Base-by-base conservation (phyloP, 2,113 vertebrate species). In the Odontesthes bonariensis region DNA sequence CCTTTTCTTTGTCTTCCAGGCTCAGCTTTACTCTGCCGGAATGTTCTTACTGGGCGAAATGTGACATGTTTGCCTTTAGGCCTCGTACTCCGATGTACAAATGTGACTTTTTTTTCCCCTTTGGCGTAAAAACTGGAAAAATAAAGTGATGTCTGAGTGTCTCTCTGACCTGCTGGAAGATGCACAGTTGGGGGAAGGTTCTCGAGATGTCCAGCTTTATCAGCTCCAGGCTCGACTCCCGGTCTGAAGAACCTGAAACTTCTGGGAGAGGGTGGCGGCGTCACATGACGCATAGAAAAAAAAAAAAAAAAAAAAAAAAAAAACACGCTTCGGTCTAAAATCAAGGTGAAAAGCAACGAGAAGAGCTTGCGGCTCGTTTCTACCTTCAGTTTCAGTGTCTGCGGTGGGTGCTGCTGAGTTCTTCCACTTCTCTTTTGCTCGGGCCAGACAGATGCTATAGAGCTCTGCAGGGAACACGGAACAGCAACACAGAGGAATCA, bases 131-230 rank as follows among this genome's bases (percentile, higher is more conserved):
- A 49, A 49, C 6, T n/a, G 19, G 44, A 46, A n/a, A 19, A 17
- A 6, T n/a, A 44, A 12, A 44, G 5, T 6, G 17, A 5, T 5
- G 44, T 10, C 13, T 2, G 17, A 6, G 17, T 47, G 17, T 38
- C 3, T 78, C 35, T 42, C 94, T 91, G 91, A 99, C 97, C 87
- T 97, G 94, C 90, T 99, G 97, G 88, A 99, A 99, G 87, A 99
- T 99, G 85, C 96, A 99, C 63, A 99, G 95, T 22, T 93, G 96
- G 51, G 97, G 97, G 86, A 99, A 99, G 0, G 97, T 99, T 83
- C 97, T 95, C 3, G 97, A 99, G 84, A 99, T 99, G 92, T 99
- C 97, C 93, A 99, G 92, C 81, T 98, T 98, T 90, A 99, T 99
- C 70, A 98, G 94, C 81, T 98, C 97, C 85, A 99, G 94, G 59